Evolutionary conservation across 1,140 invertebrate genomes (phyloP), one percentile per base, ranked within the genome.

Genomic region (Drosophila kanapiae): DNA sequence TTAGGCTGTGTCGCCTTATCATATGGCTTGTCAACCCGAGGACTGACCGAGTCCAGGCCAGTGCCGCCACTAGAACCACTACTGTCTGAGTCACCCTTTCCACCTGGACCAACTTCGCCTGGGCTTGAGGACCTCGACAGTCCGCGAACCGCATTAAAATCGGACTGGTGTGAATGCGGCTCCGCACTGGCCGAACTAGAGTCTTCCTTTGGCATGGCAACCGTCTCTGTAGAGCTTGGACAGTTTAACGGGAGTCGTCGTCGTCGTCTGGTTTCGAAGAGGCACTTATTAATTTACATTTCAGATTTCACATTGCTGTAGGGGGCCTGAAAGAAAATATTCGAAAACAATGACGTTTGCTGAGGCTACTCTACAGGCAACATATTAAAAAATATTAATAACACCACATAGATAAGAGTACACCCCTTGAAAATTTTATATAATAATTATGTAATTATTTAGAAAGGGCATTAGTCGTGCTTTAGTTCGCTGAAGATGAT

Each of bases 171-270:
- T 1, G 23, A 11, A 23, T 14, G n/a, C 13, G 38, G 3, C 47
- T 62, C 69, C 16, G 42, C 10, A 6, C n/a, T 33, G 35, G 69
- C 10, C 14, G 33, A 42, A 5, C 10, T 29, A 13, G 42, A 10
- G 10, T 67, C 61, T 10, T 78, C 43, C 40, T 57, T 62, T 33
- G 83, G 53, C 82, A 87, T 85, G 54, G 45, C 75, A 13, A 27
- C 59, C 45, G 40, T 29, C 38, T 54, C 69, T 43, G 37, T 31
- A 43, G 23, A 13, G 38, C 43, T 64, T 23, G 14, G 35, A 37
- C 53, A 48, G 54, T 27, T 40, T 42, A 47, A 38, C 14, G 14
- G 56, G 37, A 48, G 42, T 59, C 53, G 49, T 35, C 51, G n/a
- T n/a, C n/a, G 51, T 37, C 33, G 38, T 71, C 35, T 60, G 53